Conservation (phyloP, 2,113 vertebrate genomes). For the Triplophysa rosa region DNA sequence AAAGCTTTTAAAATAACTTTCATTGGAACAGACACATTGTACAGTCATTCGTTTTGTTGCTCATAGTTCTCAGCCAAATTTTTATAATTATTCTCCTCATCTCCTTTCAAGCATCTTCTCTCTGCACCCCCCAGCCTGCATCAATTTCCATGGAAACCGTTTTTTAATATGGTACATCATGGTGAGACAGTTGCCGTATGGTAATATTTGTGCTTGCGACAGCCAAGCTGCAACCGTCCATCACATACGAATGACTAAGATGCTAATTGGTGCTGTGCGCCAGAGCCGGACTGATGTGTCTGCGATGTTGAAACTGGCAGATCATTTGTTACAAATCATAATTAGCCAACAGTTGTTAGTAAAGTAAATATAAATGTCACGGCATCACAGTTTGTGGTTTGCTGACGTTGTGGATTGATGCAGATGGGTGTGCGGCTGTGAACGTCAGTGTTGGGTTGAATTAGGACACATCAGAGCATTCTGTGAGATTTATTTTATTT, state of each 20-base stretch:
- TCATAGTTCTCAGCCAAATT: no score
- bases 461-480: no score
- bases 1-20: no score
- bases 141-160: slow-evolving; percentile 58
- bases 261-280: slow-evolving; percentile 39
- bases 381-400: slow-evolving; percentile 8
- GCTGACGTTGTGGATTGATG: neutral
- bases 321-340: slow-evolving; percentile 30
- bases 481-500: no score
- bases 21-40: no score
- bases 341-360: slow-evolving; percentile 22
- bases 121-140: slow-evolving; percentile 34
- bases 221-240: slow-evolving; percentile 29
- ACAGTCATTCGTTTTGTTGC: no score
- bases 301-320: slow-evolving; percentile 36
- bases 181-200: slow-evolving; percentile 47
- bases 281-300: slow-evolving; percentile 20
- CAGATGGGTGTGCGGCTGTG: neutral
- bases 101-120: slow-evolving; percentile 14
- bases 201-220: slow-evolving; percentile 46
- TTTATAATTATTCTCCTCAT: neutral
- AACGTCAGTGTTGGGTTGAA: no score
- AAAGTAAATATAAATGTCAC: slow-evolving; percentile 6
- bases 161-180: slow-evolving; percentile 55
- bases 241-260: slow-evolving; percentile 28